These are phyloP conservation scores for Pectinophora gossypiella DNA, from an alignment of 1,140 invertebrate species.

Conservation along the genomic window DNA sequence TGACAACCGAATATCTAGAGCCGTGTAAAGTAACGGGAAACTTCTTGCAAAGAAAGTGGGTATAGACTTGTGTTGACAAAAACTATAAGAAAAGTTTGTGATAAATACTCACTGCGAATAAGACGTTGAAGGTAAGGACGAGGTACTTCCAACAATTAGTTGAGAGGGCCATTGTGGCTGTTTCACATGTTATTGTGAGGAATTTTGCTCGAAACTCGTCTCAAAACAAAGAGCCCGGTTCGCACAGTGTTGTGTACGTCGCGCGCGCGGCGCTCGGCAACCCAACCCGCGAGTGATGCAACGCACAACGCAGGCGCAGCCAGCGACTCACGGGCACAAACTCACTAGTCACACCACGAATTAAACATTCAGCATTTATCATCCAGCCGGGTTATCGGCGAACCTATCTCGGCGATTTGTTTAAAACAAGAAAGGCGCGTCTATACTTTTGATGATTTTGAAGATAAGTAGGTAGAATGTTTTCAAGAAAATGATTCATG, in stretches of 20 bases:
- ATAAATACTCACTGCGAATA: constrained; percentile 63
- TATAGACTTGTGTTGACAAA: no score
- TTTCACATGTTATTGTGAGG: constrained; percentile 54
- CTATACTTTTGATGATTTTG: no score
- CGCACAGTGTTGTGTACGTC: constrained; percentile 56
- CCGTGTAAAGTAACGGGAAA: constrained; percentile 13
- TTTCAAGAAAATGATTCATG: constrained; percentile 6
- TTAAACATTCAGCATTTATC: no score
- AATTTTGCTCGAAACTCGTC: constrained; percentile 45
- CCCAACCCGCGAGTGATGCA: constrained; percentile 43
- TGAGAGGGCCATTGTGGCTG: constrained; percentile 59
- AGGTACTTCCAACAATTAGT: constrained; percentile 73
- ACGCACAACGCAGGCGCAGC: constrained; percentile 2
- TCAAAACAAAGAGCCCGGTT: constrained; percentile 59
- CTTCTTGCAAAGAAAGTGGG: no score
- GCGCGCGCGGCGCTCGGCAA: constrained; percentile 29
- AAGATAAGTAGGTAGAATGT: no score
- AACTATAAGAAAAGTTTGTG: constrained; percentile 24
- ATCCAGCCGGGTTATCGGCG: no score
- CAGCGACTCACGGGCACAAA: constrained; percentile 31
- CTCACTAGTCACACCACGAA: no score
- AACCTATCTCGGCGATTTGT: no score
- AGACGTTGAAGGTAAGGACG: constrained; percentile 64
- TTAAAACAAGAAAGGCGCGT: no score
- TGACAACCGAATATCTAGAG: constrained; percentile 41